Evolutionary conservation across 2,113 vertebrate species (phyloP), one percentile per base, ranked within the genome.

Genomic region (Plectropomus leopardus): DNA sequence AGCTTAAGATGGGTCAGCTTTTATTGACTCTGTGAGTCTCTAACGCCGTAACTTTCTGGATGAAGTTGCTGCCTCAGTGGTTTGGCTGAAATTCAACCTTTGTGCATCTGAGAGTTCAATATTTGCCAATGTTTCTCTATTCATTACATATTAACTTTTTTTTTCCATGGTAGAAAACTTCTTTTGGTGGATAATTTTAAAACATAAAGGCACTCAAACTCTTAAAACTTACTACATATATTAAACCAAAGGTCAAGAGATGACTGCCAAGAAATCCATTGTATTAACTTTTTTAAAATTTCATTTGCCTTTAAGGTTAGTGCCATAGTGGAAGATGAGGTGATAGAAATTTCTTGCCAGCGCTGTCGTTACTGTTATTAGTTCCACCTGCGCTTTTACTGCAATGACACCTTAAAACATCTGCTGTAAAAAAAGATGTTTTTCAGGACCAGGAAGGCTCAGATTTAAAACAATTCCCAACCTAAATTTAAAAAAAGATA

Each of bases 221-320:
- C 23, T 23, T 23, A 10, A 10, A 57, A 48, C 11, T 59, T 28
- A 68, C n/a, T 10, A 10, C 26, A n/a, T 30, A 23, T 44, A 60
- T 68, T 36, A 42, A 77, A 60, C 64, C 64, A 60, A 68, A 69
- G 44, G 65, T 77, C 64, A 60, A 30, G 24, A 59, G 53, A 48
- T 11, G n/a, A 48, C 19, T 23, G 32, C 55, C 32, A 53, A 40
- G 14, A 34, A 32, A 45, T 24, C 13, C 13, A 19, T 28, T 15
- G 1, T 4, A 24, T 28, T 17, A n/a, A 16, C 26, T 19, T 23
- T 55, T 23, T 44, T 32, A 11, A 32, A 32, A 51, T 44, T n/a
- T 58, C 54, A 36, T 67, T 47, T 66, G 5, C 28, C 6, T 47
- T 1, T 23, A 13, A 58, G 63, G 44, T 58, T 36, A 59, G 42